These are phyloP conservation scores for Andrena trimmerana DNA, from an alignment of 2,888 invertebrate genomes.

Conservation along the genomic window DNA sequence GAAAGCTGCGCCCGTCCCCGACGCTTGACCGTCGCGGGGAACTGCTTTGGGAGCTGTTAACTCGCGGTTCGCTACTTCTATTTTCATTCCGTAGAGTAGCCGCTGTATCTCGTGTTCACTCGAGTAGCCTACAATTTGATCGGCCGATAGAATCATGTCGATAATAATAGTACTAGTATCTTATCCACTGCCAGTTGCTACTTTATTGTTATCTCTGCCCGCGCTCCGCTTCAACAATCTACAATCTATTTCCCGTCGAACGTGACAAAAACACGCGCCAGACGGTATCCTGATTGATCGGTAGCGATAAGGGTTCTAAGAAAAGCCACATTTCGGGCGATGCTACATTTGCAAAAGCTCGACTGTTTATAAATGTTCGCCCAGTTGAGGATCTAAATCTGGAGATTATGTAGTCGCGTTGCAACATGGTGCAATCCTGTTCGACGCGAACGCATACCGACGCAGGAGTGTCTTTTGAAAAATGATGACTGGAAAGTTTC, in stretches of 20 bases:
- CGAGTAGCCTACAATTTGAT: too few species aligned
- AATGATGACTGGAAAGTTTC: neutral
- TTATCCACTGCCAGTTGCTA: too few species aligned
- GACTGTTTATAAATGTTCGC: slow-evolving; percentile 31
- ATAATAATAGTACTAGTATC: too few species aligned
- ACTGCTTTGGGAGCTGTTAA: neutral
- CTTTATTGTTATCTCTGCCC: too few species aligned
- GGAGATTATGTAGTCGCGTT: slow-evolving; percentile 51
- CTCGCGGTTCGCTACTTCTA: too few species aligned
- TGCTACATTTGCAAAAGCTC: neutral
- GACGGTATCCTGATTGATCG: too few species aligned
- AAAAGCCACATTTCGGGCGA: slow-evolving; percentile 9
- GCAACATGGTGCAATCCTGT: slow-evolving; percentile 46
- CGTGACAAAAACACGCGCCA: too few species aligned
- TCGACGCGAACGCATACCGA: neutral
- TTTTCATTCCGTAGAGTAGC: too few species aligned
- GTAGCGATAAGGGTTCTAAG: neutral
- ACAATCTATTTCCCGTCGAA: too few species aligned
- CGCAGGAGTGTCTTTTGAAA: neutral
- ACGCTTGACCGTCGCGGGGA: neutral
- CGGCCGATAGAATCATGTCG: too few species aligned
- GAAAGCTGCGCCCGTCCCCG: neutral
- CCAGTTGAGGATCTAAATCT: slow-evolving; percentile 47
- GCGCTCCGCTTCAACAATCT: too few species aligned
- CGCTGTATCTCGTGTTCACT: too few species aligned